Percentiles rank a stretch among this genome's conserved stretches.
These are phyloP conservation scores for Lophius americanus DNA, from an alignment of 2,797 vertebrate species.

Conservation along the genomic window DNA sequence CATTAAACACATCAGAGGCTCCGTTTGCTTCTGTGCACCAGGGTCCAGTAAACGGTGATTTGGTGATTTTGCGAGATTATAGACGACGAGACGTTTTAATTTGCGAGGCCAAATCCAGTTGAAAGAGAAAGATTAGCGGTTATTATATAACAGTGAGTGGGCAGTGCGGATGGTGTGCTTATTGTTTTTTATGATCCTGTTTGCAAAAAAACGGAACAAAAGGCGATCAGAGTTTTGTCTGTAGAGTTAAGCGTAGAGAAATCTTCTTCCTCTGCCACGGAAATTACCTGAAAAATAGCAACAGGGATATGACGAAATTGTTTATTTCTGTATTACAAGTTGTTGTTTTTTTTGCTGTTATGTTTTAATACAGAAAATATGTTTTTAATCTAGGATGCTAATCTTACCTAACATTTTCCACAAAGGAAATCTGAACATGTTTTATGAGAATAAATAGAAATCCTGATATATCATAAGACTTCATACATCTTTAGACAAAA, in stretches of 20 bases:
- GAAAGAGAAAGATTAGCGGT: background rate
- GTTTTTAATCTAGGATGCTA: no score
- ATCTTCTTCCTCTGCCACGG: background rate
- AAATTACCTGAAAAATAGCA: background rate
- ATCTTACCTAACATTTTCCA: no score
- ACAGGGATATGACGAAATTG: no score
- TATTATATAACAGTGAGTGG: background rate
- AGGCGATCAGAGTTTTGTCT: background rate
- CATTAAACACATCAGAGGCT: conserved; percentile 6
- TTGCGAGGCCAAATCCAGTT: background rate
- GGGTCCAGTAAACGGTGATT: background rate
- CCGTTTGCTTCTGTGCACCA: background rate
- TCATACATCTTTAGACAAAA: no score
- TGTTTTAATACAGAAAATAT: no score
- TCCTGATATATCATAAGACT: no score
- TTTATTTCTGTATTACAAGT: no score
- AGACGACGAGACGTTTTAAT: background rate
- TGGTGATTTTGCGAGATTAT: background rate
- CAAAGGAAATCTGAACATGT: no score
- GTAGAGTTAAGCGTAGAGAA: background rate
- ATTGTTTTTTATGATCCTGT: background rate
- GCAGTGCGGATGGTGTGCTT: background rate
- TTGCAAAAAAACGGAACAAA: background rate
- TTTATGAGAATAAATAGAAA: no score
- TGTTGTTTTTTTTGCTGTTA: no score